A percentile compares a stretch with the other conserved stretches of the same genome.
These are phyloP conservation scores for Phthorimaea operculella DNA, from an alignment of 1,140 invertebrate species.

Conservation along the genomic window DNA sequence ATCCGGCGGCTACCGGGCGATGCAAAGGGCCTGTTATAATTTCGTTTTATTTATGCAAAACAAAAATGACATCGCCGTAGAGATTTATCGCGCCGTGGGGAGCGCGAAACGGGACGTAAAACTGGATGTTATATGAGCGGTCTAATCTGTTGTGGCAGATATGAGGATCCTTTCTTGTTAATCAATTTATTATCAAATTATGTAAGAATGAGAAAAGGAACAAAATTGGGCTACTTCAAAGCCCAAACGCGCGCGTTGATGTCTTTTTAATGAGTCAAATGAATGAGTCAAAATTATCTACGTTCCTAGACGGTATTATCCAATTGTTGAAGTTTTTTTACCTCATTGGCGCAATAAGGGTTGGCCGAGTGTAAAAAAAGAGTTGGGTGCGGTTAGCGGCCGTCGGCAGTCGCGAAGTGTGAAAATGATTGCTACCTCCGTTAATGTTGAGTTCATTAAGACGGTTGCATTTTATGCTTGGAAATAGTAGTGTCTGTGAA, in stretches of 20 bases:
- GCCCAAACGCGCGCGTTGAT: background rate
- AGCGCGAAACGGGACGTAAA: constrained; percentile 4
- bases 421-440: constrained; percentile 3
- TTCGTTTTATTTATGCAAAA: constrained; percentile 65
- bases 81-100: constrained; percentile 53
- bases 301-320: background rate
- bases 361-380: background rate
- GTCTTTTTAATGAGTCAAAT: constrained; percentile 2
- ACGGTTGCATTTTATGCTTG: background rate
- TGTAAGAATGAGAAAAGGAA: background rate
- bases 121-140: constrained; percentile 13
- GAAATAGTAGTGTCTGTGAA: too few species aligned
- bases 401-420: constrained; percentile 5
- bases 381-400: background rate
- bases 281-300: background rate
- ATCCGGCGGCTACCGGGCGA: constrained; percentile 58
- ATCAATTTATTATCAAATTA: background rate
- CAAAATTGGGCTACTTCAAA: background rate
- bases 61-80: constrained; percentile 44
- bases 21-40: constrained; percentile 56
- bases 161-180: constrained; percentile 7
- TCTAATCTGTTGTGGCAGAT: constrained; percentile 14
- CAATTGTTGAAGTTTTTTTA: constrained; percentile 2
- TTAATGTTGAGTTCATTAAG: background rate
- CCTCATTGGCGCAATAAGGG: background rate